A percentile compares a stretch with the other conserved stretches of the same genome.
These are phyloP conservation scores for Stomorhina lunata DNA, from an alignment of 2,888 invertebrate species.

Conservation along the genomic window DNA sequence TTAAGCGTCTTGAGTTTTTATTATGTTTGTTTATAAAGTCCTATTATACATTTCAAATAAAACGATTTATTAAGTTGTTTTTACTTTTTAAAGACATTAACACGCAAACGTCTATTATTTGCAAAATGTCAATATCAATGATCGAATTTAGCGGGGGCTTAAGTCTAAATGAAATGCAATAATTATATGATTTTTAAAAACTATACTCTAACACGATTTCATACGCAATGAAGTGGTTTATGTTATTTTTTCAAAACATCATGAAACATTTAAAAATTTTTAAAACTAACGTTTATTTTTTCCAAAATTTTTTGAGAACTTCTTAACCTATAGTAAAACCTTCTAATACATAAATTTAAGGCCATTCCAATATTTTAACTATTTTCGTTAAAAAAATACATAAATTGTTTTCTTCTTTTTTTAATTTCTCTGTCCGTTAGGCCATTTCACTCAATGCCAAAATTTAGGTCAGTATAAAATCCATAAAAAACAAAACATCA, in stretches of 20 bases:
- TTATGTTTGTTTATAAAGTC: no score
- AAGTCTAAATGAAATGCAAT: neutral
- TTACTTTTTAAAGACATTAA: neutral
- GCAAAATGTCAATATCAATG: neutral
- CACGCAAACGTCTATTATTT: neutral
- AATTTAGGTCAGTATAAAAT: constrained; percentile 45
- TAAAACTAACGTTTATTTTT: no score
- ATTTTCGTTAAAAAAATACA: neutral
- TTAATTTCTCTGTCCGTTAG: neutral
- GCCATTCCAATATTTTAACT: neutral
- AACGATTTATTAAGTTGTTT: no score
- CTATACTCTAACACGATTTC: no score
- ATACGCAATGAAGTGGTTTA: no score
- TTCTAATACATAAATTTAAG: constrained; percentile 4
- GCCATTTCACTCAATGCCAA: constrained; percentile 29
- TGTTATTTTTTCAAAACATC: no score
- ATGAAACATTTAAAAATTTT: no score
- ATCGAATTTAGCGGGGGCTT: neutral
- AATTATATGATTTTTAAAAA: neutral
- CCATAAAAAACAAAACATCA: no score
- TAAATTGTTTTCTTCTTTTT: neutral
- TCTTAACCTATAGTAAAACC: no score
- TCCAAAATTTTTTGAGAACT: no score
- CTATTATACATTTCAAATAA: no score
- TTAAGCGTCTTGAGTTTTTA: no score